Base-by-base conservation (phyloP, 2,113 vertebrate species). In the Etheostoma spectabile region DNA sequence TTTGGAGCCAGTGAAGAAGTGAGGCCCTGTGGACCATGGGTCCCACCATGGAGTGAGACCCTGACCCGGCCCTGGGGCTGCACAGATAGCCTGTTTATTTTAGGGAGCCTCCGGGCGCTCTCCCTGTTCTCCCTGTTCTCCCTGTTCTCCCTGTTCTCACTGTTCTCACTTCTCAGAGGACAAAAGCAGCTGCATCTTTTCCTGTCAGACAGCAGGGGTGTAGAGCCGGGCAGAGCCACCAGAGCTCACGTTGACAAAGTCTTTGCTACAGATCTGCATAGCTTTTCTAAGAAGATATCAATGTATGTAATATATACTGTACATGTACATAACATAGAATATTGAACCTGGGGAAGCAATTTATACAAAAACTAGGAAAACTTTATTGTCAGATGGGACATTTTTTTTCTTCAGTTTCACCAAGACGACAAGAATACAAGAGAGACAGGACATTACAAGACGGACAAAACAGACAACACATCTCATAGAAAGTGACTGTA, bases 41-140 rank as follows among this genome's bases (percentile, higher is more conserved):
- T 30, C 30, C 3, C 82, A 16, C 70, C 82, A 72, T 86, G 80
- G 74, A 61, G 93, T 1, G 85, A 77, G 88, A 92, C 88, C 86
- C 80, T 74, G 85, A 87, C 80, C 82, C 77, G 30, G 60, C 80
- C 80, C 73, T 10, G 48, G 80, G 81, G 75, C 83, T 79, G 56
- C 79, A 90, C 79, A 84, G 87, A 82, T 83, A 74, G 82, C 82
- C 65, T 92, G 91, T 92, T 93, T 93, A 92, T 92, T 95, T 94
- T 92, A 91, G 88, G 88, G 89, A 92, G 89, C 92, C 87, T 88
- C 84, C 83, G 89, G 70, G 67, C 18, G 65, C 81, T 83, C 84
- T 82, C 79, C 19, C 70, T 77, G 82, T 68, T 89, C 89, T 87
- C 78, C 74, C 90, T 88, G 82, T 68, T 89, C 89, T 87, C 78